phyloP scores from a whole-genome alignment of 2,113 vertebrate genomes.

The Pao palembangensis region DNA sequence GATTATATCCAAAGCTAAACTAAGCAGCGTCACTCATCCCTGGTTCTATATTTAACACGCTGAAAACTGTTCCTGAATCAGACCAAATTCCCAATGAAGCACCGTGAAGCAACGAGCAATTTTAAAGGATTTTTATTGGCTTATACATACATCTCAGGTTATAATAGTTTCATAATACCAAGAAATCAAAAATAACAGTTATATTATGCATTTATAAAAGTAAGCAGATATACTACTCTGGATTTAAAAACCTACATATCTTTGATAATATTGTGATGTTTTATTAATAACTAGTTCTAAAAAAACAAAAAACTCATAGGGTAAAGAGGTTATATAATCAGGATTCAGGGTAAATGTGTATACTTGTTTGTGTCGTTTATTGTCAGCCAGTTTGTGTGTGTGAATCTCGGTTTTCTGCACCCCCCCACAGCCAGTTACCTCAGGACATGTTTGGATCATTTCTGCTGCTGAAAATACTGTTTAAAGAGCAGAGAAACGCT shows the following conservation, averaged over 20 bases:
- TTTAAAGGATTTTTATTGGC: slow-evolving; percentile 75
- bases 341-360: slow-evolving; percentile 28
- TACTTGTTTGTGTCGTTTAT: slow-evolving; percentile 8
- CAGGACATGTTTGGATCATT: neutral
- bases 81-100: neutral
- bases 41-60: neutral
- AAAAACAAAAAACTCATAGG: slow-evolving; percentile 35
- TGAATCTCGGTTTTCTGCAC: too few species aligned
- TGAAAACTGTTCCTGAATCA: neutral
- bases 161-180: slow-evolving; percentile 70
- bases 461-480: neutral
- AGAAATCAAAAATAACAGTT: slow-evolving; percentile 75
- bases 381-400: slow-evolving; percentile 28
- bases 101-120: slow-evolving; percentile 4
- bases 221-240: slow-evolving; percentile 72
- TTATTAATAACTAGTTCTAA: slow-evolving; percentile 58
- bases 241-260: slow-evolving; percentile 66
- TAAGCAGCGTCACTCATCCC: too few species aligned
- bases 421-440: too few species aligned
- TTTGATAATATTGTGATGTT: slow-evolving; percentile 54
- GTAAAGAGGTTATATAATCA: slow-evolving; percentile 59
- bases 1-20: too few species aligned
- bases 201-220: slow-evolving; percentile 73
- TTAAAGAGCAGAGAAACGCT: neutral
- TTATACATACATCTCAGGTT: slow-evolving; percentile 70